Base-by-base conservation (phyloP, 2,888 invertebrate species). In the Apotomis capreana region DNA sequence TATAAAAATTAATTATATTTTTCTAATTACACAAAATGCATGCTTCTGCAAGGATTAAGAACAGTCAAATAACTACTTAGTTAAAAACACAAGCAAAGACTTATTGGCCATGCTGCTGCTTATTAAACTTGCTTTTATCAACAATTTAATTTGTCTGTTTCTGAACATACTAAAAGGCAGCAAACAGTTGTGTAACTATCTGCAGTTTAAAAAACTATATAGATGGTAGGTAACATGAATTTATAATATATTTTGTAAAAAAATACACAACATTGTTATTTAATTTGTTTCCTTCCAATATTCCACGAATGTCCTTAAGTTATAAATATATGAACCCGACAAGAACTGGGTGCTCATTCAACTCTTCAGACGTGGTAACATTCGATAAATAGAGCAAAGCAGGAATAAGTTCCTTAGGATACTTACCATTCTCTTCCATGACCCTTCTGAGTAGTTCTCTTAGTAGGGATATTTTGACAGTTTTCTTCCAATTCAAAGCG, bases 361-460 rank as follows among this genome's bases (percentile, higher is more conserved):
- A 49, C 5, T 49, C 46, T 46, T 49, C 46, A n/a, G 6, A 61
- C 49, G 54, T 49, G 61, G 15, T 58, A 63, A 15, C 5, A 36
- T 12, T 62, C n/a, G 2, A 49, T 49, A 49, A 3, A 12, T 44
- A 0, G n/a, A 26, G 4, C 62, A 62, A 36, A 65, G 36, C 26
- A 57, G 61, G 67, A 71, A 67, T 67, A 58, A 40, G 49, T 36
- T 40, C 13, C 40, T 57, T 58, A 6, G 51, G 63, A 49, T 72
- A 79, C 81, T 78, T 68, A 88, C 89, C 83, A 63, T 83, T 82
- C 12, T 82, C 82, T 65, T 88, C 84, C 87, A 89, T 86, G 36
- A 85, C 80, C 49, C 80, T 79, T 51, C 80, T 75, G 36, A 84
- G 74, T 26, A 85, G 63, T 74, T 80, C 76, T 60, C 80, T 74